Percentiles rank a stretch among this genome's conserved stretches.
phyloP scores from a whole-genome alignment of 2,113 vertebrate species.

The Australoheros scitulus region DNA sequence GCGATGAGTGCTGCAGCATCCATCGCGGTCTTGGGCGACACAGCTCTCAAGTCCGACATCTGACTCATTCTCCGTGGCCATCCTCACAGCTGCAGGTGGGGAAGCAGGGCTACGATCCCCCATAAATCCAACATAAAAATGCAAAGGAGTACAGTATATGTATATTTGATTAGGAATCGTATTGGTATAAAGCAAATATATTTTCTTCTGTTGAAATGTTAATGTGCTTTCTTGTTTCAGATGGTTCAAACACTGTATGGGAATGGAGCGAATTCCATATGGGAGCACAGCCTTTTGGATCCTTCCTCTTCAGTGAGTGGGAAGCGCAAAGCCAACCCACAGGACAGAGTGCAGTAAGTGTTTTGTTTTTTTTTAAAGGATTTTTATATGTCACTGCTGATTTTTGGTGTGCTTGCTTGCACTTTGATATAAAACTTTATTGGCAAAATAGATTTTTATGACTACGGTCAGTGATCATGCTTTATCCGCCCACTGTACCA shows the following conservation, averaged over 20 bases:
- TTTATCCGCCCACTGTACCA: background rate
- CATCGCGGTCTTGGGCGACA: conserved; percentile 96
- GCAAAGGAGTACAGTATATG: background rate
- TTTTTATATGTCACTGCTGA: conserved; percentile 22
- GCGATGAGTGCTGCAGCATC: conserved; percentile 97
- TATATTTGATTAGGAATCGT: background rate
- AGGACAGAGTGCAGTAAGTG: conserved; percentile 98
- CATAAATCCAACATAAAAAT: background rate
- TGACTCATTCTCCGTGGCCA: conserved; percentile 93
- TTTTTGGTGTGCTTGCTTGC: conserved; percentile 21
- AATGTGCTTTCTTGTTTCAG: conserved; percentile 69
- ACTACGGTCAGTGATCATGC: conserved; percentile 53
- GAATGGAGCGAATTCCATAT: conserved; percentile 98
- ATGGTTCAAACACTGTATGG: conserved; percentile 97
- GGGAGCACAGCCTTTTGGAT: conserved; percentile 97
- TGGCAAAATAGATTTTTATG: conserved; percentile 42
- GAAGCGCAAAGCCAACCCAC: conserved; percentile 94
- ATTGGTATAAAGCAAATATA: background rate
- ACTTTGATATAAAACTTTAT: conserved; percentile 7
- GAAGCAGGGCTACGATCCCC: background rate
- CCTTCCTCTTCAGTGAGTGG: conserved; percentile 93
- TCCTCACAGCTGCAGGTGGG: conserved; percentile 92
- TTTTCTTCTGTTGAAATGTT: background rate
- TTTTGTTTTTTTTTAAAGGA: background rate
- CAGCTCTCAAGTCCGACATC: conserved; percentile 96